Base-by-base conservation (phyloP, 2,797 vertebrate species). In the Epinephelus awoara region DNA sequence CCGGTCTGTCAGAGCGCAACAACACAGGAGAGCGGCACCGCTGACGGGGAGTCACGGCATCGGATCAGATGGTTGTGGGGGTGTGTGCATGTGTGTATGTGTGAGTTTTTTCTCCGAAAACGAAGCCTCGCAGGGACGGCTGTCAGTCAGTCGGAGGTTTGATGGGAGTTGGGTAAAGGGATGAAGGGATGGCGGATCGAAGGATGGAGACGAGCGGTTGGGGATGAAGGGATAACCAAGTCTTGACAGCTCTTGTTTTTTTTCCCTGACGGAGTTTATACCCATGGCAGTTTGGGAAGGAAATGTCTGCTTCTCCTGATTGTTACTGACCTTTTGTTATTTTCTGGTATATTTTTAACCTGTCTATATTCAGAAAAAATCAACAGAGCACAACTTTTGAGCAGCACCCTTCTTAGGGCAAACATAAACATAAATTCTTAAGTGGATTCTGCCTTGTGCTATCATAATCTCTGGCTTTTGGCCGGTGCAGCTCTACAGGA, bases 61-160 rank as follows among this genome's bases (percentile, higher is more conserved):
- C 64, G 40, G 67, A 85, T 90, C 88, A 80, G 80, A 83, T 66
- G 85, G 58, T 56, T 77, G 72, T 6, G 68, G 64, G 83, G 40
- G 77, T 27, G 73, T 38, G 56, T 68, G 65, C 64, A 13, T 67
- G 59, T 40, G 68, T 55, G 34, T 34, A 34, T 34, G 34, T 34
- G 42, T 8, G 57, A 58, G 57, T 51, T 65, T 67, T 64, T 67
- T 71, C 67, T 72, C 49, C 72, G 68, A 88, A 88, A 89, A 77
- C 29, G 63, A 84, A 85, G 83, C 82, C 92, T 91, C 93, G 9
- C 65, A 89, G 92, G 91, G 89, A 91, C n/a, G 85, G 77, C 91
- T 92, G 93, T 93, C 93, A 93, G 88, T 93, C 90, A 92, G 88
- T 11, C 21, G 5, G 65, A 74, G 77, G 83, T 81, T 92, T 88